A percentile compares a stretch with the other conserved stretches of the same genome.
Evolutionary conservation across 2,113 vertebrate species (phyloP).

Genomic region (Ancistrus triradiatus): DNA sequence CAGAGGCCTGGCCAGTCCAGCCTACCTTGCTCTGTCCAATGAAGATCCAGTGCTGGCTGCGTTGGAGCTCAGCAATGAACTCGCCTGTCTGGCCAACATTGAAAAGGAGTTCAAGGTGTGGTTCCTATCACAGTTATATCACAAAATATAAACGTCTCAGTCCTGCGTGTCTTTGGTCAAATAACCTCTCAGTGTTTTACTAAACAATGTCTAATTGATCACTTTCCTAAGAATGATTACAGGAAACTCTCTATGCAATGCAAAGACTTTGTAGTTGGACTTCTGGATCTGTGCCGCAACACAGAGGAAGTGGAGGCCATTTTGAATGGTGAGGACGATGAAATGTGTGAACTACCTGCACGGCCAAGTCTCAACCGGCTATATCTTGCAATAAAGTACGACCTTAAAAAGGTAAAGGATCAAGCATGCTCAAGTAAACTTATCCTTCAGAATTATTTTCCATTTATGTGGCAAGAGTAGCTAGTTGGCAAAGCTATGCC

Average conservation of each 20-base stretch:
- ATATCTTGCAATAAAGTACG: slow-evolving; percentile 96
- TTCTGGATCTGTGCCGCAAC: slow-evolving; percentile 94
- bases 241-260: slow-evolving; percentile 93
- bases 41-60: slow-evolving; percentile 95
- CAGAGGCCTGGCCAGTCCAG: slow-evolving; percentile 91
- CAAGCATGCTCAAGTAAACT: background rate
- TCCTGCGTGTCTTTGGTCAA: no score
- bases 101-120: slow-evolving; percentile 98
- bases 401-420: slow-evolving; percentile 90
- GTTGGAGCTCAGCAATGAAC: slow-evolving; percentile 93
- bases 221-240: slow-evolving; percentile 79
- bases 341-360: slow-evolving; percentile 63
- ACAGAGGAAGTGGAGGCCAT: slow-evolving; percentile 98
- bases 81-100: slow-evolving; percentile 91
- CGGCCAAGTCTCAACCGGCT: slow-evolving; percentile 87
- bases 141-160: no score
- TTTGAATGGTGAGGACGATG: slow-evolving; percentile 79
- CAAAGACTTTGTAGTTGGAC: slow-evolving; percentile 96
- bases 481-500: background rate
- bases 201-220: slow-evolving; percentile 8
- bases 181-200: no score
- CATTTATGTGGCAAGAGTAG: background rate
- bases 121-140: no score
- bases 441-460: background rate
- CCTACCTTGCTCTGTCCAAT: slow-evolving; percentile 90